A percentile compares a stretch with the other conserved stretches of the same genome.
Conservation (phyloP, 2,888 invertebrate genomes). For the Harpagoxenus sublaevis region DNA sequence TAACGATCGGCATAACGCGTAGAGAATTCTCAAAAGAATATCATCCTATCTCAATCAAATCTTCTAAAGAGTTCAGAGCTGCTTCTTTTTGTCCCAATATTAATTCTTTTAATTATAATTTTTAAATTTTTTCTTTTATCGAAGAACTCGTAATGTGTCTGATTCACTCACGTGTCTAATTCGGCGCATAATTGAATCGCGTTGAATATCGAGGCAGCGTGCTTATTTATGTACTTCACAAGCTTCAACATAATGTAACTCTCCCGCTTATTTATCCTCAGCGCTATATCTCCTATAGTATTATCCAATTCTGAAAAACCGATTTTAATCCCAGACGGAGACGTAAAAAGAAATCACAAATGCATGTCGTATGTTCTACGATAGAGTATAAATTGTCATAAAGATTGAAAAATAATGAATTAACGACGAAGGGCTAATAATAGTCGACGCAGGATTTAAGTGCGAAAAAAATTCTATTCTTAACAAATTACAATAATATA, state of each 20-base stretch:
- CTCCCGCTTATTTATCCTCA: constrained; percentile 93
- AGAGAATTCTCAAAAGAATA: not conserved
- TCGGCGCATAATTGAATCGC: constrained; percentile 89
- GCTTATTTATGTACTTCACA: constrained; percentile 89
- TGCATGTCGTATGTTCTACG: not conserved
- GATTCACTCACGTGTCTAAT: constrained; percentile 89
- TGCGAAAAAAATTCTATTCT: too few species aligned
- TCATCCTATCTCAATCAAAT: not conserved
- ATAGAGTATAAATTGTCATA: not conserved
- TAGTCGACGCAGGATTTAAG: too few species aligned
- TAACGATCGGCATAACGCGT: constrained; percentile 47
- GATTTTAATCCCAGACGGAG: not conserved
- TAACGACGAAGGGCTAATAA: too few species aligned
- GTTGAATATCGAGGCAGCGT: constrained; percentile 87
- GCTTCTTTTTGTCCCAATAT: not conserved
- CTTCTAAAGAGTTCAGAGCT: not conserved
- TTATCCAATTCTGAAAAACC: constrained; percentile 90
- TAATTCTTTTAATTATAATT: not conserved
- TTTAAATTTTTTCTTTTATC: not conserved
- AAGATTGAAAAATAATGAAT: constrained; percentile 26
- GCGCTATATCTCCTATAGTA: constrained; percentile 92
- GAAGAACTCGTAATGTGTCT: not conserved
- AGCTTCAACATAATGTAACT: constrained; percentile 91
- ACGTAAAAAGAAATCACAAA: not conserved
- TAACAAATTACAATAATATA: too few species aligned